Evolutionary conservation across 2,113 vertebrate genomes (phyloP).

Genomic region (Aptenodytes forsteri): DNA sequence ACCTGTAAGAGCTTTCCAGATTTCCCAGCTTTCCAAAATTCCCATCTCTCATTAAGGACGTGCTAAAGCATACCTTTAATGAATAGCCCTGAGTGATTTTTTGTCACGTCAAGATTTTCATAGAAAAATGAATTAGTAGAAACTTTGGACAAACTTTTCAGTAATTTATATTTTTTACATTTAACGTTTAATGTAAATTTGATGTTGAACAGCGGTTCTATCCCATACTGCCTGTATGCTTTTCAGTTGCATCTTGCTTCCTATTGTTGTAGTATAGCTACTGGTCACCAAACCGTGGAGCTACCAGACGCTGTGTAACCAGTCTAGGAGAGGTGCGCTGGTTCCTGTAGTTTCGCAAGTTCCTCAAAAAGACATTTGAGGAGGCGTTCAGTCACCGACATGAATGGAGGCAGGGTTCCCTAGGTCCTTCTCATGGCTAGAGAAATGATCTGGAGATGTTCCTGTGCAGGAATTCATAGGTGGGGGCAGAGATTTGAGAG

Average conservation of each 20-base stretch:
- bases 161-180: not conserved
- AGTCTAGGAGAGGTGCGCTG: not conserved
- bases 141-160: not conserved
- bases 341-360: accelerated
- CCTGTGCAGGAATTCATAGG: not conserved
- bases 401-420: not conserved
- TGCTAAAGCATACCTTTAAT: not conserved
- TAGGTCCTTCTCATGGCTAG: accelerated
- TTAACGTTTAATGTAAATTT: not conserved
- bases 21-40: not conserved
- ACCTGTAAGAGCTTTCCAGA: not conserved
- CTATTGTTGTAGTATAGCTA: not conserved
- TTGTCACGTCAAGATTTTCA: not conserved
- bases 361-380: not conserved
- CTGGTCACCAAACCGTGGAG: not conserved
- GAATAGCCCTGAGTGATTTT: not conserved
- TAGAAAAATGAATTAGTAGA: not conserved
- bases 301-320: not conserved
- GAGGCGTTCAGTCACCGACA: not conserved
- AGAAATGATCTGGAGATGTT: not conserved
- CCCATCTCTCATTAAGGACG: not conserved
- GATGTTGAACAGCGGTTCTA: not conserved
- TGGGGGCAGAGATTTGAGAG: not conserved
- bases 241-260: not conserved
- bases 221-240: not conserved